Base-by-base conservation (phyloP, 2,113 vertebrate genomes). In the Proterorhinus semilunaris region DNA sequence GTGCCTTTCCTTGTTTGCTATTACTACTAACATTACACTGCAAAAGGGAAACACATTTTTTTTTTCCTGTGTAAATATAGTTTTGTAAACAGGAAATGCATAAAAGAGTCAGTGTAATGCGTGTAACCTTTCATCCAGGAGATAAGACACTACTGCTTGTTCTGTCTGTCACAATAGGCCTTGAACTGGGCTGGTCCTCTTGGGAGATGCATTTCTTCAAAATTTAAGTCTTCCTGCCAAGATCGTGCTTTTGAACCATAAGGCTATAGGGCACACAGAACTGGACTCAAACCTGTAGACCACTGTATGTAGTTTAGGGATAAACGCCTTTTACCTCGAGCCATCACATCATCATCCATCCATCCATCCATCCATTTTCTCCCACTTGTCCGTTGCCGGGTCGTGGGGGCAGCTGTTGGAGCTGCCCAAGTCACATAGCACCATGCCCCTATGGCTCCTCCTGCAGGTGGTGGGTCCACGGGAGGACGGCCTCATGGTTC, bases 141-240 rank as follows among this genome's bases (percentile, higher is more conserved):
- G 78, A 86, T 84, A 62, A 82, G 71, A 62, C 44, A 67, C 63
- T 66, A 64, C 58, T 47, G n/a, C 66, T 55, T 57, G 43, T 49
- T 59, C 65, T 53, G 52, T 46, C 74, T 42, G 53, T 68, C 74
- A 51, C 76, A 45, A 72, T 47, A 72, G 58, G 66, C 54, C 55
- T 65, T 69, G 36, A 55, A 76, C 44, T 65, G 36, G 64, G 27
- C 71, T 46, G 12, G 46, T 53, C 83, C 71, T 68, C 21, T 55
- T 74, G 85, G 75, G 88, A 83, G 68, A 72, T 67, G 72, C 61
- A 72, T 76, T 66, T 70, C 65, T 70, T 11, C 66, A 86, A 82
- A 55, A 92, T 86, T 55, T 54, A 66, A 66, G 12, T 46, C 68
- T 91, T 91, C 85, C 90, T 91, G 89, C 17, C 53, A 27, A 27